Base-by-base conservation (phyloP, 1,140 invertebrate genomes). In the Agraylea sexmaculata region DNA sequence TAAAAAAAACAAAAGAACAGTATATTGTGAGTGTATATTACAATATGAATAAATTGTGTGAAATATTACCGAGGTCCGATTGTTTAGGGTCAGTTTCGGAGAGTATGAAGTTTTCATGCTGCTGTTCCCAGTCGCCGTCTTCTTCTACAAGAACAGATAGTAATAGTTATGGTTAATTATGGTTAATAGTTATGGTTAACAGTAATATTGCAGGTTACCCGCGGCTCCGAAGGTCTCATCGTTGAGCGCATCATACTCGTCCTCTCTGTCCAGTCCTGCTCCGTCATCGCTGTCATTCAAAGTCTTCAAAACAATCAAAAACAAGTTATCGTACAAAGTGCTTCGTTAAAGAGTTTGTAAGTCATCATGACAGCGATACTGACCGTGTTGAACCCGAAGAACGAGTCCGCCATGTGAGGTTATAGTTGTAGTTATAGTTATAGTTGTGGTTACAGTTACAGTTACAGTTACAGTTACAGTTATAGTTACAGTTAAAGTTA, bases 221-320 rank as follows among this genome's bases (percentile, higher is more conserved):
- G 79, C 77, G 32, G 74, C 73, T 25, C 86, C 86, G 66, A 91
- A 90, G 1, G 87, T 91, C 62, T 90, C 85, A 68, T 89, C 83
- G 56, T 91, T 91, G 40, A 89, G 70, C 1, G 85, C 80, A 71
- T 90, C 86, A 63, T 88, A 89, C 51, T 87, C 83, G 45, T 84
- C 83, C 51, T 87, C 85, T 25, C 83, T 80, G 42, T 74, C 75
- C 25, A 74, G 73, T 32, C 78, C 75, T 36, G 69, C 71, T 43
- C 73, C 74, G 51, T 72, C 72, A 48, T 74, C 68, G 28, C 57
- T 56, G 50, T 50, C 41, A 56, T 64, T 64, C 60, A 65, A 55
- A 58, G 62, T 65, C 64, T 67, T 56, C 38, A 40, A 29, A 22
- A 6, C 27, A 15, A 29, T 5, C 8, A 4, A 11, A 18, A 21